Evolutionary conservation across 2,888 invertebrate genomes (phyloP).

Genomic region (Cosmia trapezina): DNA sequence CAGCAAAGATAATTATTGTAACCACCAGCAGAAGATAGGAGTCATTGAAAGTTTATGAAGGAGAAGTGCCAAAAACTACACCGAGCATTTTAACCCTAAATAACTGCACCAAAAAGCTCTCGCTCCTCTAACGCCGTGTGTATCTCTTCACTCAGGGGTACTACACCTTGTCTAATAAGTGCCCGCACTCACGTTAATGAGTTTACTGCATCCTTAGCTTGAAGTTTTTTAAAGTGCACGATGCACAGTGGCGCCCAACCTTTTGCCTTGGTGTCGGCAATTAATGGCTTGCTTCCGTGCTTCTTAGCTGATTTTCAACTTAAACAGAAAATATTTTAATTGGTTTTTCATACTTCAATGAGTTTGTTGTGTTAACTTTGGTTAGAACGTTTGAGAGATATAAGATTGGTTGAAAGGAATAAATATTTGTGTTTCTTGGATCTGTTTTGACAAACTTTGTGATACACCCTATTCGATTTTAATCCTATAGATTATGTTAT

Average conservation of each 20-base stretch:
- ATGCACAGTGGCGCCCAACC: constrained; percentile 76
- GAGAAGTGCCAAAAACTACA: neutral
- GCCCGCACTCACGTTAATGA: constrained; percentile 85
- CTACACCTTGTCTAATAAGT: constrained; percentile 82
- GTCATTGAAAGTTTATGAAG: neutral
- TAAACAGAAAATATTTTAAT: constrained; percentile 72
- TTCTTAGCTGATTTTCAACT: constrained; percentile 67
- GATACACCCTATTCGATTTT: constrained; percentile 27
- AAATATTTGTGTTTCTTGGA: constrained; percentile 55
- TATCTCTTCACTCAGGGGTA: constrained; percentile 64
- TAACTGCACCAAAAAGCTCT: constrained; percentile 4
- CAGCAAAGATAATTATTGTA: neutral
- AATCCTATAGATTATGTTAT: constrained; percentile 29
- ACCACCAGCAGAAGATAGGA: neutral
- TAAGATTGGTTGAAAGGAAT: constrained; percentile 45
- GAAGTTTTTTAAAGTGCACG: constrained; percentile 85
- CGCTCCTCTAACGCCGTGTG: constrained; percentile 40
- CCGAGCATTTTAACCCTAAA: neutral
- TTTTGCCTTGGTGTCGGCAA: constrained; percentile 78
- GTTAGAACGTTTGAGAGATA: constrained; percentile 56
- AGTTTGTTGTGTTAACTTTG: constrained; percentile 64
- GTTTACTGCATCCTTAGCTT: constrained; percentile 83
- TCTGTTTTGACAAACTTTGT: constrained; percentile 52
- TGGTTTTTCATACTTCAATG: constrained; percentile 67
- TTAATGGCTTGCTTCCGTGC: constrained; percentile 76